Base-by-base conservation (phyloP, 2,797 vertebrate species). In the Pseudopleuronectes americanus region DNA sequence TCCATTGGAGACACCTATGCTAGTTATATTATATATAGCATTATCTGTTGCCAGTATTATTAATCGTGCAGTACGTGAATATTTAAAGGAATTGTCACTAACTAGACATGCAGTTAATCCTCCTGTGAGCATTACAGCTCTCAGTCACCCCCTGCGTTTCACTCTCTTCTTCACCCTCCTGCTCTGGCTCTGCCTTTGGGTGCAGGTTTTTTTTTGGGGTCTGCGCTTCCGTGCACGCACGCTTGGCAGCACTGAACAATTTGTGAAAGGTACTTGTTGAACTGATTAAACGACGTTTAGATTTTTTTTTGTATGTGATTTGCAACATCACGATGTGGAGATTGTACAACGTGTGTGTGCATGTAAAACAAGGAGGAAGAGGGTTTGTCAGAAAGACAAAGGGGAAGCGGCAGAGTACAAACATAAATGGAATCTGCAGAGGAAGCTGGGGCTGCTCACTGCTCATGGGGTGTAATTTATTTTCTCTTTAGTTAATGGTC, bases 191-290 rank as follows among this genome's bases (percentile, higher is more conserved):
- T 80, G 74, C 83, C 83, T 78, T 61, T 9, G 65, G 72, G 72
- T 80, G 74, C 53, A 71, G 73, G 69, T 86, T 85, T 84, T 73
- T 81, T 83, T 87, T 24, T 24, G 61, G 72, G 77, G 71, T 86
- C 26, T 77, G 71, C 64, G 43, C 43, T 9, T 38, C 63, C 56
- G 65, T 77, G 71, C 51, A 23, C 69, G 71, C 53, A 17, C 47
- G 53, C 56, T 63, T 53, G 49, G 54, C 62, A 64, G 52, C 31
- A 14, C 36, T 55, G 12, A 71, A 58, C 68, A 17, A 72, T 86
- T 81, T 52, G 60, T 64, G 22, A 63, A 58, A 43, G 24, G 51
- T 60, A 68, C 59, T 49, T 60, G 60, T 61, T 68, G 48, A 81
- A 28, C 38, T 16, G 70, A 52, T 68, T 21, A 21, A n/a, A 33